A percentile compares a stretch with the other conserved stretches of the same genome.
phyloP scores from a whole-genome alignment of 2,113 vertebrate genomes.

The Apus apus region DNA sequence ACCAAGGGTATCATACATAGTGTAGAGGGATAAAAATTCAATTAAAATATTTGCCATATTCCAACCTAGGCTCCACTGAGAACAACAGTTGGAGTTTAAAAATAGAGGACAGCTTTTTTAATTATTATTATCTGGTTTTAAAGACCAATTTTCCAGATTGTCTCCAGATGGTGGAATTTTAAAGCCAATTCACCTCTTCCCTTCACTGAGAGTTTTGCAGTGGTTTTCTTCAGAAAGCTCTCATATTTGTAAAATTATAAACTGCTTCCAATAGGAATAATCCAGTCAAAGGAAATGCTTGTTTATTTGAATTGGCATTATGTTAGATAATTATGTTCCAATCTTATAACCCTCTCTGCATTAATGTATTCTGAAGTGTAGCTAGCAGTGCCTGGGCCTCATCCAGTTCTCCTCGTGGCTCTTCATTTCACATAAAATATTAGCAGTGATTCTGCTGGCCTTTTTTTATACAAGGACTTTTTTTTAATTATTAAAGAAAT shows the following conservation, averaged over 20 bases:
- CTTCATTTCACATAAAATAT: background rate
- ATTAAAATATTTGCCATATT: constrained; percentile 40
- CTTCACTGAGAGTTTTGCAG: constrained; percentile 22
- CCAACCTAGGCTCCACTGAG: background rate
- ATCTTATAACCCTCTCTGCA: background rate
- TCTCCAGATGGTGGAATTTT: constrained; percentile 58
- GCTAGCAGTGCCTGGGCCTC: background rate
- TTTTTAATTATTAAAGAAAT: background rate
- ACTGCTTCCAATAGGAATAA: background rate
- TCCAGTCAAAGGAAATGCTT: background rate
- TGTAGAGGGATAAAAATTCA: background rate
- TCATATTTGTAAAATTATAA: background rate
- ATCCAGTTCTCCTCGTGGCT: background rate
- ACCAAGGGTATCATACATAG: constrained; percentile 14
- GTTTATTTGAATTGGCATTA: constrained; percentile 22
- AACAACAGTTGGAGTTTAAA: constrained; percentile 28
- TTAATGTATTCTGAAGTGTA: background rate
- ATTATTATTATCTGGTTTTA: constrained; percentile 14
- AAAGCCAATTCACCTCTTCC: constrained; percentile 48
- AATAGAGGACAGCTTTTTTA: constrained; percentile 25
- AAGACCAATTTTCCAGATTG: constrained; percentile 37
- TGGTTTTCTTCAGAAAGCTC: background rate
- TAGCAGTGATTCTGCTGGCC: background rate
- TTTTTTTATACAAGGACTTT: background rate
- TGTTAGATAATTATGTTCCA: background rate